Percentiles rank a stretch among this genome's conserved stretches.
Evolutionary conservation across 2,888 invertebrate genomes (phyloP).

Genomic region (Herminia tarsipennalis): DNA sequence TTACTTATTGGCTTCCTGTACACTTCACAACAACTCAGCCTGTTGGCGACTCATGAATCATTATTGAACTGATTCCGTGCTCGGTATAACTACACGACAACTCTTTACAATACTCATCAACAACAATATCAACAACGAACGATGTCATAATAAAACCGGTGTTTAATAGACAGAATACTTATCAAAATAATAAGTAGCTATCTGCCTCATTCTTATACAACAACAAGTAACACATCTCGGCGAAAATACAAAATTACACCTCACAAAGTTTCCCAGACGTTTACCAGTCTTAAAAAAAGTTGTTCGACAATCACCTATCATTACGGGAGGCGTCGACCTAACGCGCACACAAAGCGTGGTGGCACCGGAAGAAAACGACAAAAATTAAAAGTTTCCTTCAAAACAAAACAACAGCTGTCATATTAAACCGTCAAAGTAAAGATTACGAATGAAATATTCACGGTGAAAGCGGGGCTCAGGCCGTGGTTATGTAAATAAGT

Average conservation of each 20-base stretch:
- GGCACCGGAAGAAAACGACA: constrained; percentile 72
- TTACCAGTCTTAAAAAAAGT: constrained; percentile 68
- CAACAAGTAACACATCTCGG: constrained; percentile 61
- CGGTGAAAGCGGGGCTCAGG: constrained; percentile 83
- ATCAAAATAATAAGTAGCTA: constrained; percentile 74
- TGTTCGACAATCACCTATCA: constrained; percentile 80
- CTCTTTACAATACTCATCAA: constrained; percentile 41
- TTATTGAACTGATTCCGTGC: constrained; percentile 28
- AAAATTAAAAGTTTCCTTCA: constrained; percentile 84
- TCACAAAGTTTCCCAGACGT: constrained; percentile 70
- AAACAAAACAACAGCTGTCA: constrained; percentile 84
- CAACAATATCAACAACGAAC: constrained; percentile 19
- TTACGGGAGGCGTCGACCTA: constrained; percentile 76
- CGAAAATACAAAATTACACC: constrained; percentile 77
- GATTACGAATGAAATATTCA: constrained; percentile 85
- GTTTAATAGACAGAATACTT: constrained; percentile 61
- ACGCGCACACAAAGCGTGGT: constrained; percentile 74
- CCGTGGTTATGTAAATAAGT: constrained; percentile 85
- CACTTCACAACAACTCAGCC: constrained; percentile 55
- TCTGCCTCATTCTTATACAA: constrained; percentile 54
- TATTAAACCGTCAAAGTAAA: constrained; percentile 84
- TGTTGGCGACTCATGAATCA: constrained; percentile 44
- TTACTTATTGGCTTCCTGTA: constrained; percentile 77
- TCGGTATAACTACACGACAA: constrained; percentile 27
- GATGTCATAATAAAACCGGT: constrained; percentile 46